Base-by-base conservation (phyloP, 1,140 invertebrate genomes). In the Drosophila leontia region DNA sequence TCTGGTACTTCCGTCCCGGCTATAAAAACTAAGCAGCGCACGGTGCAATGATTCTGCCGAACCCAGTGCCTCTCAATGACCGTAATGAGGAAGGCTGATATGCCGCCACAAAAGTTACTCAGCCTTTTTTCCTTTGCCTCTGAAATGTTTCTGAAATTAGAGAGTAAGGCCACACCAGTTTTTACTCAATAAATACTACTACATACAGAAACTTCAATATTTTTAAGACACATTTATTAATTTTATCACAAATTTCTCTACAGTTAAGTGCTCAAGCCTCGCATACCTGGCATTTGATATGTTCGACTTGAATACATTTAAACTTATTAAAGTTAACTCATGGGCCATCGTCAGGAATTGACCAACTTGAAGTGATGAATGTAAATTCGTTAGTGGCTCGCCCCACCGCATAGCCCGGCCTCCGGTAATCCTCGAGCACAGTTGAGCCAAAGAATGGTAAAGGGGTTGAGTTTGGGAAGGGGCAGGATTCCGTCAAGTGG, bases 21-120 rank as follows among this genome's bases (percentile, higher is more conserved):
- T 63, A 80, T 82, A 82, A 74, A 82, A 79, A 51, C 58, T 62
- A 47, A 75, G 48, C 60, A 81, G 58, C 56, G 59, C 57, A 59
- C 48, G 59, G 55, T 70, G 53, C 65, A 80, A 68, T 64, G 71
- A 56, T 63, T 76, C 41, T 57, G 48, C 19, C 37, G 6, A 15
- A 19, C 32, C 37, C 34, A 26, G 17, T 64, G 48, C 37, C n/a
- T n/a, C n/a, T 57, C 59, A 59, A 15, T 60, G 62, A 13, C 23
- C 51, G 42, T 50, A 39, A 23, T 55, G 26, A 17, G 37, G 45
- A n/a, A 44, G 61, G 37, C 51, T n/a, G 61, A 34, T 42, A 45
- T 32, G 15, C 62, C 59, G 8, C 53, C 55, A 50, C 29, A 57
- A 37, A 55, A 81, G 61, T 37, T 15, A 68, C 11, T 19, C 23